Evolutionary conservation across 2,113 vertebrate species (phyloP).

Genomic region (Otolemur garnettii): DNA sequence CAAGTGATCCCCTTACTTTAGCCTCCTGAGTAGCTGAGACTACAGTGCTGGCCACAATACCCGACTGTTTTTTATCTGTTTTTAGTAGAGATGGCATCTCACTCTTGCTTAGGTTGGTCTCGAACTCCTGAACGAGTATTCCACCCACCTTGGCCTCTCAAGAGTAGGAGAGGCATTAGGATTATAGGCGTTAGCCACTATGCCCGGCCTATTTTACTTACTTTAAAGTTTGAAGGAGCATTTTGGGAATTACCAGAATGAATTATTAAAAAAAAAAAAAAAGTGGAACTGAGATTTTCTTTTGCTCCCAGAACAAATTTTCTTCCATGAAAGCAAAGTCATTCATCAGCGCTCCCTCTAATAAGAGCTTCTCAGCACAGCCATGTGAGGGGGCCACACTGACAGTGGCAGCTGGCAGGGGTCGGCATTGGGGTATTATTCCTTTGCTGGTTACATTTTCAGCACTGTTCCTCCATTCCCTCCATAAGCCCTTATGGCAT

Average conservation of each 20-base stretch:
- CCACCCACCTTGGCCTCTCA: too few species aligned
- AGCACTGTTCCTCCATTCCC: background rate
- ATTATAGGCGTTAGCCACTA: too few species aligned
- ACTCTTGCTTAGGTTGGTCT: too few species aligned
- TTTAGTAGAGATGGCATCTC: too few species aligned
- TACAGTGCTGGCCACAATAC: too few species aligned
- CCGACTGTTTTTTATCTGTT: too few species aligned
- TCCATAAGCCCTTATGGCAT: background rate
- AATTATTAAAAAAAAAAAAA: background rate
- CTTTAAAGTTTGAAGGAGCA: background rate
- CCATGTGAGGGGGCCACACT: too few species aligned
- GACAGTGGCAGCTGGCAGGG: fast-evolving
- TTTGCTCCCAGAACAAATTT: conserved; percentile 20
- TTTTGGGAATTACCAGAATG: conserved; percentile 42
- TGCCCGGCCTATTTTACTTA: background rate
- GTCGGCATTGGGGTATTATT: too few species aligned
- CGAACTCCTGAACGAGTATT: too few species aligned
- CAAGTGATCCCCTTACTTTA: too few species aligned
- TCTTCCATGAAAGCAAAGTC: background rate
- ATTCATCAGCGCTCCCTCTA: background rate
- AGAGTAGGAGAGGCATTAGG: too few species aligned
- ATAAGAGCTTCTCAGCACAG: background rate
- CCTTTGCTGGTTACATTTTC: background rate
- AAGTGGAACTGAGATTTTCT: background rate
- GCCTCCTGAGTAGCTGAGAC: too few species aligned